Percentiles rank a stretch among this genome's conserved stretches.
Evolutionary conservation across 2,113 vertebrate genomes (phyloP).

Genomic region (Synchiropus splendidus): DNA sequence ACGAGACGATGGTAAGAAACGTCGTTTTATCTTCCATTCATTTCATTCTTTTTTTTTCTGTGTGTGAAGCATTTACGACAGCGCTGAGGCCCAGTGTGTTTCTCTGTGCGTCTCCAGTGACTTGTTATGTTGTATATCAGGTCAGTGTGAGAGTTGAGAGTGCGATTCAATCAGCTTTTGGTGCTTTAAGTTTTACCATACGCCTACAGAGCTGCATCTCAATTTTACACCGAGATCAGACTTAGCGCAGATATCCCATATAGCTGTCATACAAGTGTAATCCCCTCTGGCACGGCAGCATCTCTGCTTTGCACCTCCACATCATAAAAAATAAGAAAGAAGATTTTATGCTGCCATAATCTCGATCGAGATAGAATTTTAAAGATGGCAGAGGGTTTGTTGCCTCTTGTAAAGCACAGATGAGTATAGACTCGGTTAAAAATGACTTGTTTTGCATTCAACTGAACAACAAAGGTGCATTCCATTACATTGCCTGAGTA

Average conservation of each 20-base stretch:
- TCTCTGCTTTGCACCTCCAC: slow-evolving; percentile 3
- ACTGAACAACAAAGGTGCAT: too few relatives aligned
- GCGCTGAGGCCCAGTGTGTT: slow-evolving; percentile 47
- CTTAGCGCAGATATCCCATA: slow-evolving; percentile 41
- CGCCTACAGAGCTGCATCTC: slow-evolving; percentile 48
- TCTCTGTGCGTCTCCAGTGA: slow-evolving; percentile 60
- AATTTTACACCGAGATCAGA: slow-evolving; percentile 42
- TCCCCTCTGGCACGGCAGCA: slow-evolving; percentile 36
- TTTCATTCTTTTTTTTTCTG: slow-evolving; percentile 35
- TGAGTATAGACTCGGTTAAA: too few relatives aligned
- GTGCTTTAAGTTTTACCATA: slow-evolving; percentile 46
- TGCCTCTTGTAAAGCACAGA: too few relatives aligned
- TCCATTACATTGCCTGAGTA: too few relatives aligned
- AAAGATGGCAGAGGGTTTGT: too few relatives aligned
- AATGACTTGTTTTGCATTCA: too few relatives aligned
- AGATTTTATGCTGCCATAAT: too few relatives aligned
- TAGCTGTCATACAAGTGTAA: slow-evolving; percentile 55
- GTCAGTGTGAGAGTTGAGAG: slow-evolving; percentile 37
- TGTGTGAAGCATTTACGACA: slow-evolving; percentile 70
- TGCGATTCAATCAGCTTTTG: slow-evolving; percentile 53
- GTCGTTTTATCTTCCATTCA: slow-evolving; percentile 60
- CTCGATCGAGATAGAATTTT: too few relatives aligned
- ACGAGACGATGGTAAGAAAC: slow-evolving; percentile 96
- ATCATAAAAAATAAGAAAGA: too few relatives aligned
- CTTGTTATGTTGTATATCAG: slow-evolving; percentile 63